Base-by-base conservation (phyloP, 64 coral and sea anemone species). In the Stichodactyla mertensii region DNA sequence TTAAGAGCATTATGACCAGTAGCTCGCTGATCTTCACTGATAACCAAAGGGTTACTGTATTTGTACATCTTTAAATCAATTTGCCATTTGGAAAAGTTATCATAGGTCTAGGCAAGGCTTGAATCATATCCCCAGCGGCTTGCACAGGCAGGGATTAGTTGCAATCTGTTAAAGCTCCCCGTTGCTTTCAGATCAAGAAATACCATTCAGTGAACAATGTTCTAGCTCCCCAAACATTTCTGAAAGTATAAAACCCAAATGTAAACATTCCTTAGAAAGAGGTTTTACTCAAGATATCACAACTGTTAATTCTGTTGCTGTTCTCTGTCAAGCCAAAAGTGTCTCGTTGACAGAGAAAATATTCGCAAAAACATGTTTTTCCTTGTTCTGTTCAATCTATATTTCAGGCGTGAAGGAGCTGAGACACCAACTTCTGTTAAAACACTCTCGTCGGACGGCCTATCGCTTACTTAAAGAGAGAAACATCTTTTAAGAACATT, bases 391-490 rank as follows among this genome's bases (percentile, higher is more conserved):
- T 79, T 79, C 77, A 79, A 81, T 81, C 78, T 55, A 54, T 55
- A 54, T 81, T 55, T 81, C 53, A 18, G 53, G 53, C 78, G 26
- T 74, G 52, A 81, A 55, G 78, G 1, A 55, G 62, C 19, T n/a
- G 12, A 45, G 14, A 58, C 56, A 58, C 14, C 23, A 31, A 55
- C 78, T 55, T 81, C 78, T 81, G 78, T 20, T 81, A 81, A 81
- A 81, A 12, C 15, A 81, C 78, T 81, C 53, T 55, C 6, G 16
- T 81, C 16, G 26, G 78, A 81, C 78, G 16, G 51, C 78, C 78
- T 81, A 81, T 81, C 53, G 78, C 78, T 81, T 22, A 11, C 78
- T 81, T 79, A 81, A 81, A 81, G 78, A 81, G 78, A 7, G 15
- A 53, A 81, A 81, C 78, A 81, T 23, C 16, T 81, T 81, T 52